Base-by-base conservation (phyloP, 2,113 vertebrate species). In the Lasiurus borealis region DNA sequence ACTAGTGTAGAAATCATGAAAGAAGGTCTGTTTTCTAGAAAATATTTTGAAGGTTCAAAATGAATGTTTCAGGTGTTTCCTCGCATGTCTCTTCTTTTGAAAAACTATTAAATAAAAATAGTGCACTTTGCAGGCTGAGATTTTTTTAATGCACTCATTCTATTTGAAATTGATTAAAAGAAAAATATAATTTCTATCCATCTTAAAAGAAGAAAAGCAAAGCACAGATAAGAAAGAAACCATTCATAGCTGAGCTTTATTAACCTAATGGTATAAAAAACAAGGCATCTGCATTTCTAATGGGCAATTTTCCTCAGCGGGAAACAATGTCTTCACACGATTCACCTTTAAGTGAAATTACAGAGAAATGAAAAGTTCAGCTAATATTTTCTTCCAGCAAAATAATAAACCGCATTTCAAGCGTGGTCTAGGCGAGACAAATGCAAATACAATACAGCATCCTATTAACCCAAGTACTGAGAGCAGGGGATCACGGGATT, bases 401-500 rank as follows among this genome's bases (percentile, higher is more conserved):
- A 97, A 34, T 1, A 95, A 96, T 96, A 97, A 97, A 76, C 21
- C 69, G 29, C 68, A 71, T 78, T 36, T 90, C 54, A 77, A 94
- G 62, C 19, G 54, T 7, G 19, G 80, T 64, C 59, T 25, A 34
- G 66, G 50, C 5, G 54, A 80, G 62, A 80, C 80, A 82, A 34
- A 95, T 29, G 14, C 44, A 48, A 68, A 62, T 40, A 76, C 11
- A 81, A 50, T 15, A 68, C 18, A 62, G 75, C 46, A 76, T 57
- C 88, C 54, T 50, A 86, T 85, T 92, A 90, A 69, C 83, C 68
- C 93, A 90, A 9, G 73, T 81, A 50, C 69, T 25, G 31, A 93
- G 72, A 85, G 76, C n/a, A 96, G 96, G 90, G 97, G 98, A 97
- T 98, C 98, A 97, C 91, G 97, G 98, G 98, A 98, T 98, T 98